Evolutionary conservation across 2,113 vertebrate species (phyloP).

Genomic region (Fukomys damarensis): DNA sequence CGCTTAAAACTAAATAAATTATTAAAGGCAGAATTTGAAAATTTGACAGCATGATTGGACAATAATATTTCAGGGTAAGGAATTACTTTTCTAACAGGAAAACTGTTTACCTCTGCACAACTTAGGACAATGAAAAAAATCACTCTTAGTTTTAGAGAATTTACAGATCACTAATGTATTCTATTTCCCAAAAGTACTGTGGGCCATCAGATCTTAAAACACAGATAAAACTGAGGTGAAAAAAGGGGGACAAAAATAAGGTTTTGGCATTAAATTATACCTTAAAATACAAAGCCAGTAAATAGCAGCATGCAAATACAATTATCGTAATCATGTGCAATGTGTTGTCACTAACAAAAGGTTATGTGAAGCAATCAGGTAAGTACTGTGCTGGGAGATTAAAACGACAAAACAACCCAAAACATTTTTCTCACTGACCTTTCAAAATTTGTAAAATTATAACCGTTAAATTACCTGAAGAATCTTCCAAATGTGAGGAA

Average conservation of each 20-base stretch:
- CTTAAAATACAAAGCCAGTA: background rate
- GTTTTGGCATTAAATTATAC: background rate
- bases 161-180: background rate
- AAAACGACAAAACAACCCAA: slow-evolving; percentile 1
- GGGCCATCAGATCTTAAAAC: background rate
- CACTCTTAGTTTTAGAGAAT: background rate
- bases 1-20: slow-evolving; percentile 15
- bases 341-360: slow-evolving; percentile 9
- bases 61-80: background rate
- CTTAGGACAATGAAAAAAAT: slow-evolving; percentile 5
- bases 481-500: background rate
- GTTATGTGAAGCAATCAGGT: background rate
- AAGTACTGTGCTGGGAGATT: background rate
- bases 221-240: background rate
- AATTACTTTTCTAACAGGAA: slow-evolving; percentile 18
- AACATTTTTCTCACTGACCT: background rate
- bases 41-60: background rate
- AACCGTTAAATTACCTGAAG: background rate
- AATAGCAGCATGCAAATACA: background rate
- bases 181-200: background rate
- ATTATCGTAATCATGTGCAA: background rate
- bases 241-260: background rate
- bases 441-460: slow-evolving; percentile 27
- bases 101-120: background rate
- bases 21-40: slow-evolving; percentile 18